Percentiles rank a stretch among this genome's conserved stretches.
These are phyloP conservation scores for Drosophila ficusphila DNA, from an alignment of 1,140 invertebrate genomes.

Conservation along the genomic window DNA sequence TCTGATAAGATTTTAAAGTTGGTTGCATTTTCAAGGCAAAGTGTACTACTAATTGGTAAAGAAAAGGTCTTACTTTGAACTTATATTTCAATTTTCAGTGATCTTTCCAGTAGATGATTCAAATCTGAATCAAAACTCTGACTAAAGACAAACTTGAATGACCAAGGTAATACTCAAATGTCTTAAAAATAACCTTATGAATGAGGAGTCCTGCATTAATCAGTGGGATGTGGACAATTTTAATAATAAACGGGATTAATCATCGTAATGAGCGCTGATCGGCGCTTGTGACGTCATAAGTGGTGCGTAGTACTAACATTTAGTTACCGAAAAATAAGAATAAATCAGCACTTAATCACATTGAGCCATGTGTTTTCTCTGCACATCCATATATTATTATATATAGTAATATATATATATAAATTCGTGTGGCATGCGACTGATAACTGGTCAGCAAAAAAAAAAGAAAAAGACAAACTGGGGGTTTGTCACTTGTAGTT, in stretches of 20 bases:
- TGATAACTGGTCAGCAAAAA: constrained; percentile 42
- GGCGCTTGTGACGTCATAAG: constrained; percentile 1
- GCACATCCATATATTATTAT: constrained; percentile 4
- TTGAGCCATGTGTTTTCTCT: constrained; percentile 9
- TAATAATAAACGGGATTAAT: constrained; percentile 18
- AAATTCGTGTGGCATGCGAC: constrained; percentile 37
- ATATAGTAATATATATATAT: constrained; percentile 12
- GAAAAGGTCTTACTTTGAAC: too few relatives aligned
- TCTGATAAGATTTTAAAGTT: background rate
- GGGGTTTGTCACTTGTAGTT: constrained; percentile 8
- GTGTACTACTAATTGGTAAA: background rate
- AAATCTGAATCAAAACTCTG: background rate
- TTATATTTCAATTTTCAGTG: too few relatives aligned
- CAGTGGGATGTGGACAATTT: background rate
- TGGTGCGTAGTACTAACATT: constrained; percentile 2
- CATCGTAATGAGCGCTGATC: constrained; percentile 2
- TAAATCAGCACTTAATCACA: constrained; percentile 9
- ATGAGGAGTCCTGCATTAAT: constrained; percentile 1
- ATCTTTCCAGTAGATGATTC: too few relatives aligned
- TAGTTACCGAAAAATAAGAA: background rate
- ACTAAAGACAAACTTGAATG: background rate
- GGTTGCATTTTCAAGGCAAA: background rate
- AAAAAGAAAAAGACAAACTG: background rate
- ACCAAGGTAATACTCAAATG: background rate
- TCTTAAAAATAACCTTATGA: background rate